Base-by-base conservation (phyloP, 2,113 vertebrate genomes). In the Xiphias gladius region DNA sequence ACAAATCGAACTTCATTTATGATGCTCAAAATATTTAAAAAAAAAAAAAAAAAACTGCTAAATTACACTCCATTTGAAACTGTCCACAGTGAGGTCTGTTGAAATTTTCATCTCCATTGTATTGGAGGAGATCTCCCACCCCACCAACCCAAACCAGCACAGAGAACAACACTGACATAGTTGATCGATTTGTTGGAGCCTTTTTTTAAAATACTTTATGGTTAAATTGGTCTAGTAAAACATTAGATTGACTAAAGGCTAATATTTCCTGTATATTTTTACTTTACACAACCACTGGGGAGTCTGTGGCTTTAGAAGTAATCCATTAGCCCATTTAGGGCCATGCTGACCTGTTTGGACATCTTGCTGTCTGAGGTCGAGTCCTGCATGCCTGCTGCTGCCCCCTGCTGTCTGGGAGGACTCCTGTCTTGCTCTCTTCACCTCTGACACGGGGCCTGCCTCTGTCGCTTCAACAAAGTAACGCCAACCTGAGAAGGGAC, bases 391-490 rank as follows among this genome's bases (percentile, higher is more conserved):
- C 82, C 89, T 54, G 94, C 93, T 54, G 83, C 90, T 77, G 92
- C 94, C 79, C 90, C 93, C 89, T 96, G 70, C 94, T 88, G 72
- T 88, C 81, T 92, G 91, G 0, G 95, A 95, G 84, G 93, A 94
- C 84, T 96, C 95, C 79, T 96, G 92, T 83, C 94, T 93, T 0
- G 90, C 62, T 84, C 94, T 96, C 89, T 93, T 96, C 91, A 96
- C 95, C 91, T 96, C 96, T 10, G 90, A 94, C 81, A 96, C 93
- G 0, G 94, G 93, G 83, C 95, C 94, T 0, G 93, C 95, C 93
- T 97, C 96, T 64, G 95, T 96, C 43, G 94, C 95, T 96, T 97
- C 96, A 94, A 90, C 92, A 90, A 89, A 92, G 85, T 91, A 85
- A 93, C 92, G 95, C 87, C 91, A 95, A 90, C 86, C 94, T 95